Evolutionary conservation across 2,888 invertebrate species (phyloP).

Genomic region (Lasiommata megera): DNA sequence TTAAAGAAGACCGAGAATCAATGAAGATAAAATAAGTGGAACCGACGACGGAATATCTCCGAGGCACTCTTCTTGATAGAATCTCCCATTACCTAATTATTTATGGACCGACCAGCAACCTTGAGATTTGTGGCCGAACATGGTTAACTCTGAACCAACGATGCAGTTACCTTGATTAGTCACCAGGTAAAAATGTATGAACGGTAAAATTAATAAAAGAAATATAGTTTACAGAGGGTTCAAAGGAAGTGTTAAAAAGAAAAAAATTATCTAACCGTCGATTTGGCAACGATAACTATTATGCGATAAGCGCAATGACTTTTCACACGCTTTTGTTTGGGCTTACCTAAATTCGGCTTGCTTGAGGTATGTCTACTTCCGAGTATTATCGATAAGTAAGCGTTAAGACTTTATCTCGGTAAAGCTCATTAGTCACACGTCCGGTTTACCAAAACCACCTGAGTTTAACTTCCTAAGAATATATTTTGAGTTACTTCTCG

Average conservation of each 20-base stretch:
- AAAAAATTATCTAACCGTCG: conserved; percentile 36
- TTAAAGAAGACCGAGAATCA: no score
- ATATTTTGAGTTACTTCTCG: no score
- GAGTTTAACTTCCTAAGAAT: neutral
- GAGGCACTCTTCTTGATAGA: no score
- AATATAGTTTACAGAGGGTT: conserved; percentile 1
- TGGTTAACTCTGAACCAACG: no score
- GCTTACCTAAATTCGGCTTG: conserved; percentile 38
- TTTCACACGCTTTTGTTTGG: conserved; percentile 56
- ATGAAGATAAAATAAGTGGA: no score
- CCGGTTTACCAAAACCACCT: conserved; percentile 29
- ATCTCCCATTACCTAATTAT: no score
- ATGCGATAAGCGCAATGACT: conserved; percentile 43
- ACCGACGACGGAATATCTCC: no score
- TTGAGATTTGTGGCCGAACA: no score
- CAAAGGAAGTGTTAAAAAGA: conserved; percentile 24
- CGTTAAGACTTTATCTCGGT: conserved; percentile 48
- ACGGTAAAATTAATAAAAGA: neutral
- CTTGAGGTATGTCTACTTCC: conserved; percentile 47
- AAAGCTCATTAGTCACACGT: conserved; percentile 36
- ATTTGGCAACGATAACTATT: conserved; percentile 45
- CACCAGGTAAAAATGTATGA: conserved; percentile 16
- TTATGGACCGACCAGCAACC: no score
- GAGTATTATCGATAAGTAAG: conserved; percentile 59
- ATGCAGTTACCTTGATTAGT: neutral